A percentile compares a stretch with the other conserved stretches of the same genome.
Conservation (phyloP, 2,888 invertebrate species). For the Chesias legatella region DNA sequence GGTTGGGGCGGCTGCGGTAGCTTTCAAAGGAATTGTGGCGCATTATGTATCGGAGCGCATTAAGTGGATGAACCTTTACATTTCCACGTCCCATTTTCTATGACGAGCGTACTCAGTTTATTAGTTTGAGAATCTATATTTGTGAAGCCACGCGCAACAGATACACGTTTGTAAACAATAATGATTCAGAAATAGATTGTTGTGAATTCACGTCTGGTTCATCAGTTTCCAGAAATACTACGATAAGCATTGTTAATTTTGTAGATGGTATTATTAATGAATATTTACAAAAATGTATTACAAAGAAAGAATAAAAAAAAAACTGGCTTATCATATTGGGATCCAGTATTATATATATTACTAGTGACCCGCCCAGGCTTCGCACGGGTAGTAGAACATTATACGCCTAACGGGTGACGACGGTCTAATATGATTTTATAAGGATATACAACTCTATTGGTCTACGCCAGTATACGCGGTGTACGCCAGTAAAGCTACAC, state of each 20-base stretch:
- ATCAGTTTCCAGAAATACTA: conserved; percentile 19
- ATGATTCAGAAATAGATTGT: conserved; percentile 31
- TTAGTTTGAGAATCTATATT: conserved; percentile 17
- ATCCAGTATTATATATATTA: too few relatives aligned
- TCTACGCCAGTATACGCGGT: too few relatives aligned
- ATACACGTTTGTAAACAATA: conserved; percentile 27
- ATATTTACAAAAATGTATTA: too few relatives aligned
- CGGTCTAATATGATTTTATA: too few relatives aligned
- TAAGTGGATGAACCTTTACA: conserved; percentile 32
- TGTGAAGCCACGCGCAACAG: conserved; percentile 25
- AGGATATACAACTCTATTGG: too few relatives aligned
- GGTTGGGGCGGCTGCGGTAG: conserved; percentile 27
- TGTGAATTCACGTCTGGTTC: conserved; percentile 24
- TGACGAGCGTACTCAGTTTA: conserved; percentile 18
- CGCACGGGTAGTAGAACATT: too few relatives aligned
- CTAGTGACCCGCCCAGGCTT: too few relatives aligned
- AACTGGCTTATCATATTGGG: too few relatives aligned
- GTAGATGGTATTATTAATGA: too few relatives aligned
- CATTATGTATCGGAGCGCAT: conserved; percentile 33
- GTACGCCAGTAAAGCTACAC: too few relatives aligned
- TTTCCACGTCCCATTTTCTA: conserved; percentile 10
- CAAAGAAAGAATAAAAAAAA: too few relatives aligned
- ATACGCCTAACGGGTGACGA: too few relatives aligned
- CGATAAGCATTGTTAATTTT: conserved; percentile 9
- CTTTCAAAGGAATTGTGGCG: conserved; percentile 41